These are phyloP conservation scores for Maconellicoccus hirsutus DNA, from an alignment of 1,140 invertebrate genomes.

Conservation along the genomic window DNA sequence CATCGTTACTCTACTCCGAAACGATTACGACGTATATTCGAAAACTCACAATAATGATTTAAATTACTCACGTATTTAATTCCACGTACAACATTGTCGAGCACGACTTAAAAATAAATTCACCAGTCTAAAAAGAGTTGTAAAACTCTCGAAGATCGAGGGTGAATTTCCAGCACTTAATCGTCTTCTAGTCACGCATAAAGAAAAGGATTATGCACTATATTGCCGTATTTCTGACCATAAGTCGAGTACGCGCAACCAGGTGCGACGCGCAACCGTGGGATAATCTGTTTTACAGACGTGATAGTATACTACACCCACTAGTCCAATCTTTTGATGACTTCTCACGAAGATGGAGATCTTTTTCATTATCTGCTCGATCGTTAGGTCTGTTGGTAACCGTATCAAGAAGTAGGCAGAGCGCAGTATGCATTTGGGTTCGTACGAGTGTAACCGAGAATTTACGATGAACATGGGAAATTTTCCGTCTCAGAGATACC, in stretches of 20 bases:
- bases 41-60: background rate
- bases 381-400: too few relatives aligned
- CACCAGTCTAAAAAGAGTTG: background rate
- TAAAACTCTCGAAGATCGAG: background rate
- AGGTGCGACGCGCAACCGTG: background rate
- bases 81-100: background rate
- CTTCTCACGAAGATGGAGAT: constrained; percentile 11
- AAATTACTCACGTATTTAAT: background rate
- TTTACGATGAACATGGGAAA: too few relatives aligned
- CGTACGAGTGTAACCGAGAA: too few relatives aligned
- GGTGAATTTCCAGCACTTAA: background rate
- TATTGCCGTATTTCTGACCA: too few relatives aligned
- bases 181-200: background rate
- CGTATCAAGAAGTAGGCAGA: too few relatives aligned
- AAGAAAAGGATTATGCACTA: too few relatives aligned
- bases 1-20: background rate
- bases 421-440: too few relatives aligned
- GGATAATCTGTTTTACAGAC: background rate
- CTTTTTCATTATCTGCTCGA: background rate
- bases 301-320: background rate
- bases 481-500: too few relatives aligned
- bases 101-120: constrained; percentile 5
- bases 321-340: constrained; percentile 4
- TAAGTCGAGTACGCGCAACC: background rate
- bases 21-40: background rate